These are phyloP conservation scores for Orientallactaga sibirica DNA, from an alignment of 2,797 vertebrate species.

Conservation along the genomic window DNA sequence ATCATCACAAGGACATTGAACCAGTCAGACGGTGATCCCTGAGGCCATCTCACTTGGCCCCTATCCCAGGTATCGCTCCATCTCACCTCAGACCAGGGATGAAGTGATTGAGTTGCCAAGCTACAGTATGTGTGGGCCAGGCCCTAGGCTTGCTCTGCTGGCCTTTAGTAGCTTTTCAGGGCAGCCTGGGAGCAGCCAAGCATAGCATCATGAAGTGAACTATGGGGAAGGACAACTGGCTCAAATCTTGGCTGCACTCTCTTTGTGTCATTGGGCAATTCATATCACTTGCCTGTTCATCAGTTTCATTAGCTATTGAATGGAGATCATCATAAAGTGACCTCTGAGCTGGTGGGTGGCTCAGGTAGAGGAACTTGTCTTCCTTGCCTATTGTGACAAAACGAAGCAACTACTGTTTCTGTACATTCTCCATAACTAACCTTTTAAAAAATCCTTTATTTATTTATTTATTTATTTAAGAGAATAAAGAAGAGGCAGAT, in stretches of 20 bases:
- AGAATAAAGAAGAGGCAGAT: too few relatives aligned
- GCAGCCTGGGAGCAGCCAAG: neutral
- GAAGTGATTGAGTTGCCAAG: neutral
- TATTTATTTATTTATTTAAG: too few relatives aligned
- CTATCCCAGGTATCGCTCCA: neutral
- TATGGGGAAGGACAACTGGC: neutral
- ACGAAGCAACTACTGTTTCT: too few relatives aligned
- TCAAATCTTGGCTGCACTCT: neutral
- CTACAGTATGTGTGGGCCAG: neutral
- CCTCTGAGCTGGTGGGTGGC: neutral
- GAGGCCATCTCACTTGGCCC: constrained; percentile 1
- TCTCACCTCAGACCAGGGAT: constrained; percentile 10
- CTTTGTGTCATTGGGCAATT: neutral
- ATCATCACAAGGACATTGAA: neutral
- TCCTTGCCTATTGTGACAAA: neutral
- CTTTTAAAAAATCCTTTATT: too few relatives aligned
- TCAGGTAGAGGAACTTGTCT: neutral
- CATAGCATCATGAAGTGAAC: neutral
- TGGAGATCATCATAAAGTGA: neutral
- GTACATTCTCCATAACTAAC: too few relatives aligned
- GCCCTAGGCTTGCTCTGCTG: too few relatives aligned
- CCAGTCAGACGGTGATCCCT: neutral
- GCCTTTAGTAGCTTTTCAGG: neutral
- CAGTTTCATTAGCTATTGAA: constrained; percentile 21
- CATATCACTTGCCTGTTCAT: neutral